These are phyloP conservation scores for Corythornis vintsioides DNA, from an alignment of 2,113 vertebrate species.

Conservation along the genomic window DNA sequence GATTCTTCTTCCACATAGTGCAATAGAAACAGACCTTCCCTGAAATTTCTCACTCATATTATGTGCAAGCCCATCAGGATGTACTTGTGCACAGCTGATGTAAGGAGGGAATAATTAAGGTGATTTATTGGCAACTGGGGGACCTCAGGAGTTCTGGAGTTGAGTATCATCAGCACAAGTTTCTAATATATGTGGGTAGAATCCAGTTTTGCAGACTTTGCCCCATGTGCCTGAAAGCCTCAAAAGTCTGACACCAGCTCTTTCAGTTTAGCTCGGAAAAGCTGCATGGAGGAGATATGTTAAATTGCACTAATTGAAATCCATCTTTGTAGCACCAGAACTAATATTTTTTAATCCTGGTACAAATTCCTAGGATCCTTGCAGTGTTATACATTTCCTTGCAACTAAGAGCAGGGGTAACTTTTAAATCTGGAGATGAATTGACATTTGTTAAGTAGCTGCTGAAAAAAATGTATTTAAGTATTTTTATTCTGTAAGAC, in stretches of 20 bases:
- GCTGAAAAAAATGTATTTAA: not conserved
- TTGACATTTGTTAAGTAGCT: not conserved
- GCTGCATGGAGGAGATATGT: not conserved
- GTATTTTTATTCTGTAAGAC: not conserved
- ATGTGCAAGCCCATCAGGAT: not conserved
- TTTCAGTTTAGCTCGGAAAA: not conserved
- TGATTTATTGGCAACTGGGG: not conserved
- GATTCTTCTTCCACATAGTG: not conserved
- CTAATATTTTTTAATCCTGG: not conserved
- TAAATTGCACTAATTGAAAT: not conserved
- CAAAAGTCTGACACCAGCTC: fast-evolving
- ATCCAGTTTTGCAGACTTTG: not conserved
- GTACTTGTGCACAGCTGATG: not conserved
- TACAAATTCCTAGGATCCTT: not conserved
- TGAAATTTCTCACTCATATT: not conserved
- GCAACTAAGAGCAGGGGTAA: not conserved
- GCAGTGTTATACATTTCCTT: not conserved
- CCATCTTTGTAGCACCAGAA: not conserved
- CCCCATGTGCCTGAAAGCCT: not conserved
- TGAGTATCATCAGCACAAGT: not conserved
- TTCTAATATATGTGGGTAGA: not conserved
- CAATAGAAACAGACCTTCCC: not conserved
- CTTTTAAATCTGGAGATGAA: not conserved
- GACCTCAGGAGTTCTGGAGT: not conserved
- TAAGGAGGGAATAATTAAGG: not conserved